Base-by-base conservation (phyloP, 2,113 vertebrate genomes). In the Hypomesus transpacificus region DNA sequence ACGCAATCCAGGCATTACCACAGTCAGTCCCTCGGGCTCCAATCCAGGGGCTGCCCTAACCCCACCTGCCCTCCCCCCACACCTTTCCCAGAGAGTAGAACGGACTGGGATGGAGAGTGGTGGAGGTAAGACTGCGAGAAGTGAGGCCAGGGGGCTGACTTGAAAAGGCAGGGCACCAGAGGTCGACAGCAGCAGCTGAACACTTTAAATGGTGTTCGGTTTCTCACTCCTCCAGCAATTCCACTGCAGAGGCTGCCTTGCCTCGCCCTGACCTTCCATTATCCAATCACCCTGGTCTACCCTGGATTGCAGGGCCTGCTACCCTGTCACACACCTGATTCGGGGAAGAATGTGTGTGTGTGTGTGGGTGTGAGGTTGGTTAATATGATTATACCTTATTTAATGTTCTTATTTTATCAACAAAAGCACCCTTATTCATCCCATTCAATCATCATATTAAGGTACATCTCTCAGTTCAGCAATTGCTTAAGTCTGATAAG, bases 31-130 rank as follows among this genome's bases (percentile, higher is more conserved):
- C 81, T 83, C 63, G 79, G 59, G 1, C 11, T 21, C 79, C 60
- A 82, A 69, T 64, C 83, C 75, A 20, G 86, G 86, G 85, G 79
- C 67, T 53, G 66, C 56, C 39, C 67, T 62, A 63, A 62, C 75
- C 70, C 76, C 57, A 3, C 14, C 67, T 5, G 2, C 6, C 31
- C 31, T 7, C 31, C 6, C 31, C 31, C 31, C 3, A 34, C 3
- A 34, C 31, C 31, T 34, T 34, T 34, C 31, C 31, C 31, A 34
- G 31, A 34, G 13, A 66, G 76, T 58, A 39, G 66, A 80, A 61
- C 59, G 34, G 20, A 87, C 88, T 88, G 82, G 81, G 86, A 80
- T 79, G 80, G 70, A 79, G 74, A n/a, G 74, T 71, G 70, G 78
- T 75, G 59, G 54, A 2, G 34, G 58, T 51, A 50, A 71, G 58